These are phyloP conservation scores for Pipistrellus kuhlii DNA, from an alignment of 2,797 vertebrate genomes.

Conservation along the genomic window DNA sequence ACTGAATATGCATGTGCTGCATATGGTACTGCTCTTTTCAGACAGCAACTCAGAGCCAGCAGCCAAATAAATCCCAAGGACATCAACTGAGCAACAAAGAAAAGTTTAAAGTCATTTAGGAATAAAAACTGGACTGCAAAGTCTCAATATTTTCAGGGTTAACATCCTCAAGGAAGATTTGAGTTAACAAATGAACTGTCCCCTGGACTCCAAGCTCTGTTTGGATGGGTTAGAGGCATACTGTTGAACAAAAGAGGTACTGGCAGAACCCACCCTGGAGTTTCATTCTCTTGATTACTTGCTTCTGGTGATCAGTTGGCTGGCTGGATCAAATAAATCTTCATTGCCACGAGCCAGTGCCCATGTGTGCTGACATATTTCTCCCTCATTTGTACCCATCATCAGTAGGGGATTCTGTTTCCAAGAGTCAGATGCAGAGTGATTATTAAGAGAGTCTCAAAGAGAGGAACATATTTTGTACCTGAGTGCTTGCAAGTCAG, in stretches of 20 bases:
- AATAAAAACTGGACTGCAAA: slow-evolving; percentile 63
- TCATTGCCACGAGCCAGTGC: slow-evolving; percentile 66
- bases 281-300: slow-evolving; percentile 73
- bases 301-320: slow-evolving; percentile 76
- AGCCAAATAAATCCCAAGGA: slow-evolving; percentile 80
- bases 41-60: slow-evolving; percentile 71
- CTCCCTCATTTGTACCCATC: slow-evolving; percentile 72
- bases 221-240: neutral
- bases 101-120: slow-evolving; percentile 74
- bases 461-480: slow-evolving; percentile 75
- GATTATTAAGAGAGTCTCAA: slow-evolving; percentile 77
- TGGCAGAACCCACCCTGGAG: slow-evolving; percentile 50
- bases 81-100: slow-evolving; percentile 61
- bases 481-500: slow-evolving; percentile 74
- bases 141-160: slow-evolving; percentile 65
- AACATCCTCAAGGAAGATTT: slow-evolving; percentile 58
- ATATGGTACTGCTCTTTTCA: slow-evolving; percentile 81
- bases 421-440: slow-evolving; percentile 71
- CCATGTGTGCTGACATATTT: slow-evolving; percentile 73
- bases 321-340: slow-evolving; percentile 80
- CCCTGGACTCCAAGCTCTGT: neutral
- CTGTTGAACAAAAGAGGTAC: slow-evolving; percentile 57
- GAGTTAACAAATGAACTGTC: slow-evolving; percentile 19
- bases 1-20: slow-evolving; percentile 81
- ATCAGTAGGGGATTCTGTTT: slow-evolving; percentile 68